phyloP scores from a whole-genome alignment of 2,888 invertebrate genomes.

The Adineta ricciae region DNA sequence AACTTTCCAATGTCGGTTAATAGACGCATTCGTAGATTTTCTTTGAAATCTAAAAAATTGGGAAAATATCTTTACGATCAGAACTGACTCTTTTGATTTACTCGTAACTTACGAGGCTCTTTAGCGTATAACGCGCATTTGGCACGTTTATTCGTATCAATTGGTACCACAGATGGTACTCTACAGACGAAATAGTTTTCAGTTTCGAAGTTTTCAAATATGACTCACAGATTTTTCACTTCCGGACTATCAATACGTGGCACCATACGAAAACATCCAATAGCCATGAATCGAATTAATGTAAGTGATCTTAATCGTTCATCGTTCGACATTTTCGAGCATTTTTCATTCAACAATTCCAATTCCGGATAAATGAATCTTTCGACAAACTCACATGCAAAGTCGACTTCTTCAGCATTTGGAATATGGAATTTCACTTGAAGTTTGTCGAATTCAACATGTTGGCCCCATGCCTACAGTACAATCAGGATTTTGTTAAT shows the following conservation, averaged over 20 bases:
- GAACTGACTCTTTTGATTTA: too few species aligned
- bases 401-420: constrained; percentile 58
- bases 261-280: not conserved
- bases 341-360: not conserved
- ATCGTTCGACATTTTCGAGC: not conserved
- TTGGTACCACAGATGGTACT: not conserved
- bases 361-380: not conserved
- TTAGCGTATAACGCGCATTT: not conserved
- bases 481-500: not conserved
- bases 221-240: not conserved
- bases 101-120: not conserved
- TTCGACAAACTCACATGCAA: not conserved
- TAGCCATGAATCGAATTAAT: not conserved
- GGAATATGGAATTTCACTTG: constrained; percentile 70
- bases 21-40: not conserved
- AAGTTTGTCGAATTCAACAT: constrained; percentile 59
- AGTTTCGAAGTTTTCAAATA: too few species aligned
- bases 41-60: not conserved
- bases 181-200: too few species aligned
- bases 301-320: not conserved
- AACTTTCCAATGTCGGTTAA: not conserved
- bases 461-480: constrained; percentile 26
- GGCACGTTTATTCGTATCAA: not conserved
- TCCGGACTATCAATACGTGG: not conserved
- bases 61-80: not conserved